These are phyloP conservation scores for Pteruthius melanotis DNA, from an alignment of 2,113 vertebrate genomes.

Conservation along the genomic window DNA sequence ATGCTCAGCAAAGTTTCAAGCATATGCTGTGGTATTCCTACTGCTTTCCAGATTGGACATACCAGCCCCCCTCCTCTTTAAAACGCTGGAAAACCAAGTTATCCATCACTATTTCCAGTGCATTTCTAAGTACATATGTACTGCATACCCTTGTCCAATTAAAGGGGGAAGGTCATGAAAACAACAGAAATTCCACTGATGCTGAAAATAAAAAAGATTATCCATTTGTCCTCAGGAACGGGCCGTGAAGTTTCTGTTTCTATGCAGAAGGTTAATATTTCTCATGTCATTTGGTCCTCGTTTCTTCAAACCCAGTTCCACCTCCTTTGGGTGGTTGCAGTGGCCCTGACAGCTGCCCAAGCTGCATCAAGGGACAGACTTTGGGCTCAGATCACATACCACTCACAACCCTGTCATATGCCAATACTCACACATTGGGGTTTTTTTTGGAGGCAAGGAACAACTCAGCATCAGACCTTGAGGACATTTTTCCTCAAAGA, in stretches of 20 bases:
- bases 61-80: background rate
- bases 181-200: background rate
- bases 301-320: background rate
- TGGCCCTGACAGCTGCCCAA: background rate
- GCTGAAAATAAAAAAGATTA: background rate
- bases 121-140: background rate
- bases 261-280: background rate
- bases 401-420: background rate
- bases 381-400: background rate
- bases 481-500: background rate
- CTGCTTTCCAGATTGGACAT: background rate
- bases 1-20: background rate
- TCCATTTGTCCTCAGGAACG: background rate
- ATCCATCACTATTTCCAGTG: background rate
- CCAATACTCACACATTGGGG: rapidly evolving
- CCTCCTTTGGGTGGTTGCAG: background rate
- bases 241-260: background rate
- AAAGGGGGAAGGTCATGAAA: background rate
- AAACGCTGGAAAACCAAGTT: background rate
- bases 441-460: background rate
- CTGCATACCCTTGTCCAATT: background rate
- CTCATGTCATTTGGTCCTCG: background rate
- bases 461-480: background rate
- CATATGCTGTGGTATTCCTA: background rate
- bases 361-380: background rate